These are phyloP conservation scores for Laothoe populi DNA, from an alignment of 2,888 invertebrate species.

Conservation along the genomic window DNA sequence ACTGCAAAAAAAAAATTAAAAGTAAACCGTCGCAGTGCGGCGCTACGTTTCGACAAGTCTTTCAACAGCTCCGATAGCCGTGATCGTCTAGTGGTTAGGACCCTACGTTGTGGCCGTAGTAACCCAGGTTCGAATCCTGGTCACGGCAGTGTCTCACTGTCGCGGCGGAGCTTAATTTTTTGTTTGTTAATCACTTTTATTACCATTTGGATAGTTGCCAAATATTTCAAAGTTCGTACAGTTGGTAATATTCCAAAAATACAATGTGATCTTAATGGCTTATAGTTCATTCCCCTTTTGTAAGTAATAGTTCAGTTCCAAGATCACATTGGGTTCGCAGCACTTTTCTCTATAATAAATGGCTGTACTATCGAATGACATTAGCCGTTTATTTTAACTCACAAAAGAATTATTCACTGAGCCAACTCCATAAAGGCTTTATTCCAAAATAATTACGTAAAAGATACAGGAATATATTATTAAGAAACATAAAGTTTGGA, in stretches of 20 bases:
- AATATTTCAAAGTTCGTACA: not conserved
- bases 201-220: not conserved
- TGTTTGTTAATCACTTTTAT: not conserved
- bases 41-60: slow-evolving; percentile 27
- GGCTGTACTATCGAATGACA: too few species aligned
- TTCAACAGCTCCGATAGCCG: slow-evolving; percentile 60
- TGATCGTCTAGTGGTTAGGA: slow-evolving; percentile 91
- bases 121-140: slow-evolving; percentile 87
- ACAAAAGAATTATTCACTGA: not conserved
- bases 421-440: too few species aligned
- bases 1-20: not conserved
- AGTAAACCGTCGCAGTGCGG: not conserved
- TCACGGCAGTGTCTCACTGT: slow-evolving; percentile 55
- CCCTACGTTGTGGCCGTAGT: slow-evolving; percentile 87
- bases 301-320: not conserved
- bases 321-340: not conserved
- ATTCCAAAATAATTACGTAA: too few species aligned
- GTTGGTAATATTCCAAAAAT: slow-evolving; percentile 13
- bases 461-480: too few species aligned
- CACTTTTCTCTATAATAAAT: too few species aligned
- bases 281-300: not conserved
- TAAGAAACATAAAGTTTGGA: too few species aligned
- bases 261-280: slow-evolving; percentile 1
- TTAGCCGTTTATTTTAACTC: not conserved
- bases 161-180: slow-evolving; percentile 38